A percentile compares a stretch with the other conserved stretches of the same genome.
These are phyloP conservation scores for Orthonychiurus folsomi DNA, from an alignment of 2,888 invertebrate genomes.

Conservation along the genomic window DNA sequence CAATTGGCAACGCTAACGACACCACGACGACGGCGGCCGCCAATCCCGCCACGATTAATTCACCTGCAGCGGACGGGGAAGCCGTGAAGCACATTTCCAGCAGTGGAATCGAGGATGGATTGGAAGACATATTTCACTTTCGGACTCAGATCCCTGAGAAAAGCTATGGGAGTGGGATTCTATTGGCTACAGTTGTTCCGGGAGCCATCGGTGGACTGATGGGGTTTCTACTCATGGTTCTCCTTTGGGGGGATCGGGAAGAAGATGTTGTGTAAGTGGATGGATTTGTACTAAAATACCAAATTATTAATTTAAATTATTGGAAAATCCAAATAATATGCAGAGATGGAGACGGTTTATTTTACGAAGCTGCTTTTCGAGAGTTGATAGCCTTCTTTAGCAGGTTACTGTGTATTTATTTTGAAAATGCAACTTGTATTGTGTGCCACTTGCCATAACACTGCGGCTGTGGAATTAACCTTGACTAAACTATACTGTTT, in stretches of 20 bases:
- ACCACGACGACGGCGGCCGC: background rate
- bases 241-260: slow-evolving; percentile 37
- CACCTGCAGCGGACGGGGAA: slow-evolving; percentile 8
- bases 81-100: background rate
- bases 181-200: slow-evolving; percentile 29
- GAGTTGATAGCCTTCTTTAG: slow-evolving; percentile 19
- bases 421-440: too few relatives aligned
- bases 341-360: slow-evolving; percentile 37
- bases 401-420: too few relatives aligned
- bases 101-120: background rate
- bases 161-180: slow-evolving; percentile 30
- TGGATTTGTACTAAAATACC: background rate
- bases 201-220: slow-evolving; percentile 37
- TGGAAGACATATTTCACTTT: slow-evolving; percentile 26
- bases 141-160: slow-evolving; percentile 30
- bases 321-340: slow-evolving; percentile 6
- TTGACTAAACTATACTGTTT: too few relatives aligned
- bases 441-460: too few relatives aligned
- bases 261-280: slow-evolving; percentile 35
- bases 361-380: slow-evolving; percentile 40
- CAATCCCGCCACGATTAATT: background rate
- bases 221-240: slow-evolving; percentile 33
- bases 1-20: too few relatives aligned
- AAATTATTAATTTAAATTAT: background rate
- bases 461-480: too few relatives aligned